Percentiles rank a stretch among this genome's conserved stretches.
phyloP scores from a whole-genome alignment of 2,888 invertebrate genomes.

The Meganola albula region DNA sequence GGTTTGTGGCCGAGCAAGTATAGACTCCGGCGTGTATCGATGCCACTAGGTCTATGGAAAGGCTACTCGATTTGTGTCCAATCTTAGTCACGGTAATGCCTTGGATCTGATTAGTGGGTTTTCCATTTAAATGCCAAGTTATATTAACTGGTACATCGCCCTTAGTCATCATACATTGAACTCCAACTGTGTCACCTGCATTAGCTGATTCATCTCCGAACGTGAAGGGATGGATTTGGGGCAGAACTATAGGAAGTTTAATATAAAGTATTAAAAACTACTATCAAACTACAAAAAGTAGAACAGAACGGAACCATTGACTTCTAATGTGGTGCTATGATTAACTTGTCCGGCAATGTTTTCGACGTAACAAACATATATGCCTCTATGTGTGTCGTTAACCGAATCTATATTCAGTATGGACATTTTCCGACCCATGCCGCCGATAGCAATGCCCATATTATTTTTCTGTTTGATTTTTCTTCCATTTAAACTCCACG shows the following conservation, averaged over 20 bases:
- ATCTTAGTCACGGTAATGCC: conserved; percentile 79
- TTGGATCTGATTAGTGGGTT: conserved; percentile 69
- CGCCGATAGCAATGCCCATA: conserved; percentile 79
- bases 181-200: conserved; percentile 85
- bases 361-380: conserved; percentile 85
- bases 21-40: conserved; percentile 86
- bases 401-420: conserved; percentile 83
- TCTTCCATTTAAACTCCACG: conserved; percentile 81
- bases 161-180: conserved; percentile 86
- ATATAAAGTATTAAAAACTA: conserved; percentile 20
- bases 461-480: conserved; percentile 72
- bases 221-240: conserved; percentile 86
- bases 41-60: conserved; percentile 85
- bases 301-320: conserved; percentile 79
- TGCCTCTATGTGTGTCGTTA: conserved; percentile 83
- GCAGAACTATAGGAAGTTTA: conserved; percentile 75
- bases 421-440: conserved; percentile 80
- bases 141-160: conserved; percentile 88
- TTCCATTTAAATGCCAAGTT: conserved; percentile 85
- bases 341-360: conserved; percentile 83
- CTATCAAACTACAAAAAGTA: conserved; percentile 29
- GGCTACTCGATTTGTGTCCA: conserved; percentile 81
- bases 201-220: conserved; percentile 88
- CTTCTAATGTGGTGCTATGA: conserved; percentile 82
- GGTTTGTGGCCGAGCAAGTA: conserved; percentile 83